Evolutionary conservation across 2,888 invertebrate genomes (phyloP).

Genomic region (Belgica antarctica): DNA sequence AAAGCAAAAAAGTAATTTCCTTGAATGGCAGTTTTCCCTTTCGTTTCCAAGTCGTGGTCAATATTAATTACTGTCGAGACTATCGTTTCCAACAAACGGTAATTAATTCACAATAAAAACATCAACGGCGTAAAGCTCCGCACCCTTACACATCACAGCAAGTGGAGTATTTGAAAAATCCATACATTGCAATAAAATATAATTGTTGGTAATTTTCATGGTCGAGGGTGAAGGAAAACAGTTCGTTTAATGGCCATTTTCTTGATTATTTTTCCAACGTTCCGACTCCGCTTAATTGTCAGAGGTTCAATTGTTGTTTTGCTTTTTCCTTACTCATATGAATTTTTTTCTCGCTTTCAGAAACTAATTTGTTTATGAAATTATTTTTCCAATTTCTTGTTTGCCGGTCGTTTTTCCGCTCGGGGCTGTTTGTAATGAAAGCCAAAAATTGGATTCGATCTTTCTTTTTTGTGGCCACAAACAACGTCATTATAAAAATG

Average conservation of each 20-base stretch:
- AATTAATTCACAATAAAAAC: constrained; percentile 43
- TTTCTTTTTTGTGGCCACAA: neutral
- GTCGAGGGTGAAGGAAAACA: neutral
- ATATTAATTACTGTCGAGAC: constrained; percentile 25
- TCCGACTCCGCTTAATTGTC: neutral
- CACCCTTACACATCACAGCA: neutral
- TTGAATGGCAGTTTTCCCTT: neutral
- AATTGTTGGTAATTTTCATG: constrained; percentile 42
- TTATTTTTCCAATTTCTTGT: constrained; percentile 11
- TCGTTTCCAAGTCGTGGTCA: neutral
- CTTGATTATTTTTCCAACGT: neutral
- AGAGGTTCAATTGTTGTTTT: neutral
- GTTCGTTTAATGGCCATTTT: constrained; percentile 33
- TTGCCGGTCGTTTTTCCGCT: neutral
- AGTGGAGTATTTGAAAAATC: constrained; percentile 12
- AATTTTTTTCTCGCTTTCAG: neutral
- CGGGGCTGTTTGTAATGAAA: neutral
- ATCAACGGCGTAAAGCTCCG: constrained; percentile 33
- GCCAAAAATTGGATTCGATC: constrained; percentile 3
- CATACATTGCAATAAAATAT: constrained; percentile 42
- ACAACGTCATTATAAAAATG: no score
- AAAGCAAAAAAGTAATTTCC: constrained; percentile 15
- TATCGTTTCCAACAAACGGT: constrained; percentile 31
- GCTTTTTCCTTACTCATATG: neutral
- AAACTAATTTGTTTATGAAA: constrained; percentile 10